A percentile compares a stretch with the other conserved stretches of the same genome.
phyloP scores from a whole-genome alignment of 2,113 vertebrate genomes.

The Apaloderma vittatum region DNA sequence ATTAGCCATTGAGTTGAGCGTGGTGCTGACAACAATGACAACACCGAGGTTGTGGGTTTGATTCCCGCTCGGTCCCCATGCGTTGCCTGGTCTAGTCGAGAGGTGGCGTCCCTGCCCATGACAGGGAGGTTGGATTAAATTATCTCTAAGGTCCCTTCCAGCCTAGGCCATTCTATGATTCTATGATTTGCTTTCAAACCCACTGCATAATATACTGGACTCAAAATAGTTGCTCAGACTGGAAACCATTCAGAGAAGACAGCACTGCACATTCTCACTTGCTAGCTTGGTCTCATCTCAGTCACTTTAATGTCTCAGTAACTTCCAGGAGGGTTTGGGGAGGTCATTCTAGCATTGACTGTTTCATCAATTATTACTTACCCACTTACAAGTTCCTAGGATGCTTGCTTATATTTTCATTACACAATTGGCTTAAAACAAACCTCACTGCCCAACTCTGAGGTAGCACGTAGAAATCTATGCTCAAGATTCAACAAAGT shows the following conservation, averaged over 20 bases:
- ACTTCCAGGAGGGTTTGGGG: not conserved
- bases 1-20: too few species aligned
- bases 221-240: not conserved
- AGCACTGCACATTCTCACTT: not conserved
- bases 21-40: too few species aligned
- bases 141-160: too few species aligned
- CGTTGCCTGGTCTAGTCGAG: too few species aligned
- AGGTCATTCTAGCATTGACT: slow-evolving; percentile 37
- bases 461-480: not conserved
- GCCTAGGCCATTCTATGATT: too few species aligned
- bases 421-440: not conserved
- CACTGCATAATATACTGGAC: not conserved
- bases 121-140: too few species aligned
- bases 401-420: slow-evolving; percentile 32
- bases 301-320: slow-evolving; percentile 12
- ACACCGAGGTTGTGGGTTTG: too few species aligned
- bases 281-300: not conserved
- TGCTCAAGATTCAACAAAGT: not conserved
- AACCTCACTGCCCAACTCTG: not conserved
- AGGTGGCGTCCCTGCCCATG: too few species aligned
- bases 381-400: slow-evolving; percentile 23
- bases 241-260: not conserved
- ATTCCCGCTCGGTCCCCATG: too few species aligned
- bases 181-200: slow-evolving; percentile 5
- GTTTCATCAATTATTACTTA: slow-evolving; percentile 60